Base-by-base conservation (phyloP, 2,888 invertebrate genomes). In the Eumerus sabulonum region DNA sequence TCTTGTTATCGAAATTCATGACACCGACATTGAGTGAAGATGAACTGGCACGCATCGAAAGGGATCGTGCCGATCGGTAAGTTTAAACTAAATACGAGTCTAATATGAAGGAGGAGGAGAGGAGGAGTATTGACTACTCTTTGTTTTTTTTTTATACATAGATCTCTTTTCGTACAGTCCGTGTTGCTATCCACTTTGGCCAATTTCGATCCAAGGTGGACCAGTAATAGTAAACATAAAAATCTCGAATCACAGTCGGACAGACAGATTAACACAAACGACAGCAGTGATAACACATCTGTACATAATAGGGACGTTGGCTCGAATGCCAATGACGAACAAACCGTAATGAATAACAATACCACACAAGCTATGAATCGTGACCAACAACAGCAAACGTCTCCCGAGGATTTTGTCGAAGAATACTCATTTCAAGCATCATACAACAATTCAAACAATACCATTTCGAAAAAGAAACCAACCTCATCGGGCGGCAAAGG, bases 121-220 rank as follows among this genome's bases (percentile, higher is more conserved):
- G n/a, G n/a, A n/a, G n/a, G n/a, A n/a, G 2, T 38, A n/a, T 18
- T 13, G 38, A 9, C 27, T 14, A 36, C 40, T 36, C 12, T 57
- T 11, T 16, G 12, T 19, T 40, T 57, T 79, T 82, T 36, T n/a
- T n/a, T n/a, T n/a, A n/a, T n/a, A n/a, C n/a, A n/a, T 57, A 89
- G 89, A 76, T 89, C 89, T 64, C 90, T 92, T 85, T 94, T 93
- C 89, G 92, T 93, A 81, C 93, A 93, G 88, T 92, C 94, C 87
- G 88, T 94, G 83, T 88, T 94, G 83, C 88, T 94, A 83, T 92
- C 93, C 42, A 91, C 93, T 72, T 87, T 92, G 85, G 89, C 90
- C 64, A 90, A 85, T 83, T 84, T 84, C 79, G 84, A 85, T 42
- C 54, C 81, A 36, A 81, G 82, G 56, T 82, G 82, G 73, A 68